Conservation (phyloP, 1,140 invertebrate genomes). For the Megathymus violae region DNA sequence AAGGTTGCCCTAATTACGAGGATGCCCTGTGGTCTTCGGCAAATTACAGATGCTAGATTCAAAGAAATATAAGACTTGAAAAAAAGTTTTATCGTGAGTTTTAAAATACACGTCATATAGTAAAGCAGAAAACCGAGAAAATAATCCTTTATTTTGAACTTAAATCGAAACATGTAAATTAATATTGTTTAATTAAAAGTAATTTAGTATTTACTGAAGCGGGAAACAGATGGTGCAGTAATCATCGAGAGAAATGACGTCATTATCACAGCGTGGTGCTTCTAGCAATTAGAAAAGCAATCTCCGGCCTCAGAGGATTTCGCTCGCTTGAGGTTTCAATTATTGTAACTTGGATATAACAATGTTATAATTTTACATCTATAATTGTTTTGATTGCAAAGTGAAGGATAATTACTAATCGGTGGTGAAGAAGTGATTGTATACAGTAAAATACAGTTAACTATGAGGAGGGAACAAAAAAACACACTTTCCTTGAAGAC, state of each 20-base stretch:
- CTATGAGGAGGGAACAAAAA: too few species aligned
- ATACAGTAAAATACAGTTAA: too few species aligned
- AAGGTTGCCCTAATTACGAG: too few species aligned
- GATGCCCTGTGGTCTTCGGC: too few species aligned
- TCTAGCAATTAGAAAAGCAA: slow-evolving; percentile 46
- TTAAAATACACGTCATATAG: too few species aligned
- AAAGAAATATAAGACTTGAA: too few species aligned
- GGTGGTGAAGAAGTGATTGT: too few species aligned
- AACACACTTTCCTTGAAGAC: too few species aligned
- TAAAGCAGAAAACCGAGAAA: too few species aligned
- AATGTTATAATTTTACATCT: slow-evolving; percentile 7
- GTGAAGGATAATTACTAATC: background rate
- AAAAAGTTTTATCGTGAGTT: too few species aligned
- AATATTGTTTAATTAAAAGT: background rate
- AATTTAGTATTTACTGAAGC: slow-evolving; percentile 25
- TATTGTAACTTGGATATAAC: slow-evolving; percentile 23
- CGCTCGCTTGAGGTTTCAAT: slow-evolving; percentile 30
- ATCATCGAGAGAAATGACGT: slow-evolving; percentile 48
- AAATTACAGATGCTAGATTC: too few species aligned
- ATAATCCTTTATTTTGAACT: too few species aligned
- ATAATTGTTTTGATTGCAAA: background rate
- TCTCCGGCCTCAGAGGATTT: slow-evolving; percentile 36
- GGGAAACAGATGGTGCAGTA: slow-evolving; percentile 38
- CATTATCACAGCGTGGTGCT: slow-evolving; percentile 27
- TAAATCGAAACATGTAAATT: slow-evolving; percentile 11